phyloP scores from a whole-genome alignment of 2,113 vertebrate species.

The Onychostruthus taczanowskii region DNA sequence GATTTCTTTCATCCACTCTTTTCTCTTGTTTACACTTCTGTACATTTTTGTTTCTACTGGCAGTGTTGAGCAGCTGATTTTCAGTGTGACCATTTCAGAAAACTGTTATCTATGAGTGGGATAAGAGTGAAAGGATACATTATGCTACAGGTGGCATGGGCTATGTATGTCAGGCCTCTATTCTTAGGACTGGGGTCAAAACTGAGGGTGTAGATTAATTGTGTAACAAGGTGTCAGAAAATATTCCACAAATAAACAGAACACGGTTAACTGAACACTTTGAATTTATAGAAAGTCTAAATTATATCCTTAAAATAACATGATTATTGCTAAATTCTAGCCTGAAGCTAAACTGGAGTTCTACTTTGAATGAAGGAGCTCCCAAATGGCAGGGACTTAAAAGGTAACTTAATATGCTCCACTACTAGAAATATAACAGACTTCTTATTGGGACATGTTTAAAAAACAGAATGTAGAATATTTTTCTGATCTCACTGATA shows the following conservation, averaged over 20 bases:
- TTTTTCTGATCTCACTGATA: constrained; percentile 78
- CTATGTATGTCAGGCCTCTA: constrained; percentile 40
- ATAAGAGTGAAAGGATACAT: constrained; percentile 38
- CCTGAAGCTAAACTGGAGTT: constrained; percentile 70
- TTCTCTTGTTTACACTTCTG: neutral
- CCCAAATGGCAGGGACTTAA: constrained; percentile 79
- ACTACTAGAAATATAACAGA: constrained; percentile 79
- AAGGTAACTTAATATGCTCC: constrained; percentile 74
- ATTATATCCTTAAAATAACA: constrained; percentile 78
- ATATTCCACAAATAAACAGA: constrained; percentile 83
- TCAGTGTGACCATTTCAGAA: constrained; percentile 1
- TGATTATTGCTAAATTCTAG: constrained; percentile 53
- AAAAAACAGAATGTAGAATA: constrained; percentile 67
- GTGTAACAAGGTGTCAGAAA: constrained; percentile 83
- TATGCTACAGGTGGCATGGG: constrained; percentile 33
- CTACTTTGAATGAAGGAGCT: constrained; percentile 60
- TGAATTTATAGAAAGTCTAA: constrained; percentile 74
- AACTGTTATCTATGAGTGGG: neutral
- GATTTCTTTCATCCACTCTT: constrained; percentile 45
- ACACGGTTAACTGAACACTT: constrained; percentile 70
- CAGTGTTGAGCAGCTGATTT: constrained; percentile 1
- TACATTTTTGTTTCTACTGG: constrained; percentile 17
- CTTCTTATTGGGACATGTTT: constrained; percentile 70
- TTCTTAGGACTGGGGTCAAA: constrained; percentile 54
- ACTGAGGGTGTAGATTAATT: constrained; percentile 72